A percentile compares a stretch with the other conserved stretches of the same genome.
These are phyloP conservation scores for Leptopilina boulardi DNA, from an alignment of 1,140 invertebrate genomes.

Conservation along the genomic window DNA sequence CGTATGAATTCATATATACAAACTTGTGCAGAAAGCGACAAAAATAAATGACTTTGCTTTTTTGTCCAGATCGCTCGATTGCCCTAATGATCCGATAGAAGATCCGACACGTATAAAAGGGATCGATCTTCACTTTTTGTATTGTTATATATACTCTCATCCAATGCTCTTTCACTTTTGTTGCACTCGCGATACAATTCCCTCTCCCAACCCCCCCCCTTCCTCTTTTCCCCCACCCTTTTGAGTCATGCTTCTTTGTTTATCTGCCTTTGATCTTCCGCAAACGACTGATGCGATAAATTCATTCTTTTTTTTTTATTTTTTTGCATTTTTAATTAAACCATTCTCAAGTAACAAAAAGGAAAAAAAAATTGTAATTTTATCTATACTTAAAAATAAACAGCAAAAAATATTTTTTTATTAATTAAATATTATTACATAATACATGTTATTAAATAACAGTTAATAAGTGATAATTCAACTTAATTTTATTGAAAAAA, in stretches of 20 bases:
- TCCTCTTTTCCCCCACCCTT: too few relatives aligned
- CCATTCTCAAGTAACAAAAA: background rate
- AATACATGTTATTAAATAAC: too few relatives aligned
- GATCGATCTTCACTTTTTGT: constrained; percentile 3
- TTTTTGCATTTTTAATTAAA: background rate
- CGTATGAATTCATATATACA: too few relatives aligned
- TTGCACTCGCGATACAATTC: background rate
- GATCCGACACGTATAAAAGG: constrained; percentile 48
- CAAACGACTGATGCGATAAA: background rate
- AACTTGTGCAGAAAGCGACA: background rate
- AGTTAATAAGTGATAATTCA: too few relatives aligned
- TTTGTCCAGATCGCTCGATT: constrained; percentile 60
- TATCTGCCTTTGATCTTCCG: background rate
- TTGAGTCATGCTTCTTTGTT: constrained; percentile 5
- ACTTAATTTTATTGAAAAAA: too few relatives aligned
- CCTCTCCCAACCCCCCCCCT: background rate
- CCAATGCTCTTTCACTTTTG: constrained; percentile 9
- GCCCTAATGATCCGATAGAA: constrained; percentile 63
- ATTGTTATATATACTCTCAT: background rate
- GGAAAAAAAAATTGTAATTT: too few relatives aligned
- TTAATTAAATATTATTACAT: too few relatives aligned
- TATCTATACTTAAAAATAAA: too few relatives aligned
- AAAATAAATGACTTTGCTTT: constrained; percentile 68
- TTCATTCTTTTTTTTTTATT: background rate
- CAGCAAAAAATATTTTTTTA: too few relatives aligned